phyloP scores from a whole-genome alignment of 2,888 invertebrate species.

The Rhorus exstirpatorius region DNA sequence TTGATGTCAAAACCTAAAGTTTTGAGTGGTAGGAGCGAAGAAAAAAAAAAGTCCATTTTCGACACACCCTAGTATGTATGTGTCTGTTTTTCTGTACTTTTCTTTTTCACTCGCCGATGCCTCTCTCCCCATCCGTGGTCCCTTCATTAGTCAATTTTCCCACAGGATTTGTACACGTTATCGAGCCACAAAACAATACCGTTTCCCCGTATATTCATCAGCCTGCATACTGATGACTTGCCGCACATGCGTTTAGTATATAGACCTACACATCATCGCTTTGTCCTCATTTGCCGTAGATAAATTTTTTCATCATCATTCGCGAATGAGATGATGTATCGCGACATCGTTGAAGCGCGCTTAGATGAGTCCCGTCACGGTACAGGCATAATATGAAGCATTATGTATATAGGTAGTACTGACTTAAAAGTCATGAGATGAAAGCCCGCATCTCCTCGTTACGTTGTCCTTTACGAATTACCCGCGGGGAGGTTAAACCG shows the following conservation, averaged over 20 bases:
- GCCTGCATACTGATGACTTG: neutral
- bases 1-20: no score
- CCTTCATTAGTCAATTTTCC: constrained; percentile 34
- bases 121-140: neutral
- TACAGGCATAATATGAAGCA: neutral
- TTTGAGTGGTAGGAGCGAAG: no score
- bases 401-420: neutral
- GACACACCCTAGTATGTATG: no score
- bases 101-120: constrained; percentile 1
- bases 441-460: constrained; percentile 39
- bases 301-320: constrained; percentile 5
- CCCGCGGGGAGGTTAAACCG: constrained; percentile 7
- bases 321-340: constrained; percentile 8
- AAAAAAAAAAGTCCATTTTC: no score
- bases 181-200: neutral
- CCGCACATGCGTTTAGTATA: neutral
- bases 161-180: constrained; percentile 9
- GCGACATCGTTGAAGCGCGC: neutral
- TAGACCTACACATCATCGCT: constrained; percentile 3
- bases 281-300: constrained; percentile 18
- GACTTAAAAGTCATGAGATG: constrained; percentile 34
- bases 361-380: constrained; percentile 24
- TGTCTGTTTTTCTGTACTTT: neutral
- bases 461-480: constrained; percentile 42
- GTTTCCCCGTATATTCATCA: neutral